Base-by-base conservation (phyloP, 2,113 vertebrate genomes). In the Chamaea fasciata region DNA sequence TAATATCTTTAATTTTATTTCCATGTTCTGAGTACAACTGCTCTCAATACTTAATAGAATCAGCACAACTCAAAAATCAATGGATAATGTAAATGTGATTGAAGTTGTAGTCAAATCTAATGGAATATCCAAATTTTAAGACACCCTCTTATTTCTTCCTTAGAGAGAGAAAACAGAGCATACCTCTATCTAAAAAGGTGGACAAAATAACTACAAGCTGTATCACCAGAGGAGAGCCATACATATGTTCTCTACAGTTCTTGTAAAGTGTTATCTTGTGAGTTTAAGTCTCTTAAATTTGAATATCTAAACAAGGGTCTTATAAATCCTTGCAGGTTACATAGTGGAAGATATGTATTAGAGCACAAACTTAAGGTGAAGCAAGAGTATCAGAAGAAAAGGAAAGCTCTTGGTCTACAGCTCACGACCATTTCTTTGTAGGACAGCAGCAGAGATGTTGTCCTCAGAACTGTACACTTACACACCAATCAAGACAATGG, bases 381-480 rank as follows among this genome's bases (percentile, higher is more conserved):
- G 13, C 4, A 50, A 55, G 20, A 42, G 6, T 31, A 11, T 73
- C 8, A 83, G 52, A 80, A 89, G 35, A 88, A 70, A 88, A 23
- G 6, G 28, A 75, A 89, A 76, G 12, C 7, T 57, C 26, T 35
- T 21, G 5, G 20, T 44, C 44, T 62, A 28, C 27, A 79, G 26
- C 13, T 85, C 20, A 13, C 59, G n/a, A 31, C 12, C 18, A 11
- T 50, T 84, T 49, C 47, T 87, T 65, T 60, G 27, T n/a, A 53
- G 31, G 26, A 41, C 56, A 68, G 7, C 19, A 28, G 42, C 41
- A 22, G 23, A 60, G 4, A 41, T 0, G 0, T 4, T n/a, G 10
- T 33, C 19, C 27, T 78, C 16, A 9, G 26, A 68, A 55, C 20
- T 0, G 0, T 27, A 46, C 5, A 4, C 23, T 46, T 41, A 49